phyloP scores from a whole-genome alignment of 64 coral and sea anemone genomes.

The Stichodactyla helianthus region DNA sequence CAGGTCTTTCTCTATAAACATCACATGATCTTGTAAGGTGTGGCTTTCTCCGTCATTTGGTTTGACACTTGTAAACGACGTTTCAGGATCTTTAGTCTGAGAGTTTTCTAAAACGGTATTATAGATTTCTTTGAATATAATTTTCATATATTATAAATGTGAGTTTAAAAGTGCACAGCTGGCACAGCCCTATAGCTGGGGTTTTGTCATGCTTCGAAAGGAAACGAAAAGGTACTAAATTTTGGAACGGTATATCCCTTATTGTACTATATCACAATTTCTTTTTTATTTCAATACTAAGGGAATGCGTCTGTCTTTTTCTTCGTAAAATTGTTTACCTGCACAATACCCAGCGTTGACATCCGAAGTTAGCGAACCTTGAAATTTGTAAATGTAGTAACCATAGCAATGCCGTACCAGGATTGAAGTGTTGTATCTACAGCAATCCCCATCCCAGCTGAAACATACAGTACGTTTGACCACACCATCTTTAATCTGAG shows the following conservation, averaged over 20 bases:
- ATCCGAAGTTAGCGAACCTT: neutral
- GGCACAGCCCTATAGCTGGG: too few species aligned
- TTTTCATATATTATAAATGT: too few species aligned
- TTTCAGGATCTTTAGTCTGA: neutral
- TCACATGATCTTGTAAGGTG: neutral
- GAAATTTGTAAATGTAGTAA: constrained; percentile 23
- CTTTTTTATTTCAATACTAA: too few species aligned
- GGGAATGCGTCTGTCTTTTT: too few species aligned
- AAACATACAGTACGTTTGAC: constrained; percentile 26
- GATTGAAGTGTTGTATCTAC: neutral
- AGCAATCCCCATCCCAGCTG: constrained; percentile 16
- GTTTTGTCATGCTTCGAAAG: too few species aligned
- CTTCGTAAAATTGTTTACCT: neutral
- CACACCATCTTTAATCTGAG: neutral
- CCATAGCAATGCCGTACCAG: constrained; percentile 13
- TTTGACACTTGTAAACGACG: neutral
- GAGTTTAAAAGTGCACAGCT: too few species aligned
- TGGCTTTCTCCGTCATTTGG: neutral
- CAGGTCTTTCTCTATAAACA: neutral
- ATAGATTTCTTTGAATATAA: neutral
- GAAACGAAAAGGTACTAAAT: too few species aligned
- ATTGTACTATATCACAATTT: too few species aligned
- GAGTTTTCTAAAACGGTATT: neutral
- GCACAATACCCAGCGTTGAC: constrained; percentile 11
- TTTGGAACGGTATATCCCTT: too few species aligned